A percentile compares a stretch with the other conserved stretches of the same genome.
These are phyloP conservation scores for Cerastis rubricosa DNA, from an alignment of 2,888 invertebrate species.

Conservation along the genomic window DNA sequence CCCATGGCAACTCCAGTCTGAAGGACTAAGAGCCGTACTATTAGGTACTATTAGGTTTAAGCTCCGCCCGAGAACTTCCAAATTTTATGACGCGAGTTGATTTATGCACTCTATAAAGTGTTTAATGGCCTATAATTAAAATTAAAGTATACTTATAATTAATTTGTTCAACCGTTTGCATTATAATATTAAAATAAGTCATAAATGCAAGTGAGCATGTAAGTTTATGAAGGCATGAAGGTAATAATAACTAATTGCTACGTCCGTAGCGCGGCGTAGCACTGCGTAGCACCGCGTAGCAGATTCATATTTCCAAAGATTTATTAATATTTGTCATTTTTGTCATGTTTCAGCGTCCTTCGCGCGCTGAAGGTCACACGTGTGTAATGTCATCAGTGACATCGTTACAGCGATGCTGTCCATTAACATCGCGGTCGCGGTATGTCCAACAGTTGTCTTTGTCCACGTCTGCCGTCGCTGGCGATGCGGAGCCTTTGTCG, in stretches of 20 bases:
- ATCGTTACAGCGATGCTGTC: not conserved
- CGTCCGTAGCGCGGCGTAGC: slow-evolving; percentile 30
- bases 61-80: slow-evolving; percentile 2
- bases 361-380: not conserved
- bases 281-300: slow-evolving; percentile 26
- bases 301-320: slow-evolving; percentile 18
- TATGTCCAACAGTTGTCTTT: slow-evolving; percentile 50
- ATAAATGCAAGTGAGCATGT: slow-evolving; percentile 51
- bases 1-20: not conserved
- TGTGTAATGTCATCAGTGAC: not conserved
- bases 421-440: slow-evolving; percentile 43
- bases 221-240: slow-evolving; percentile 38
- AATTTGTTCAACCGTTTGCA: slow-evolving; percentile 51
- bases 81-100: slow-evolving; percentile 25
- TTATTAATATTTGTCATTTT: not conserved
- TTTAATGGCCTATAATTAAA: slow-evolving; percentile 37
- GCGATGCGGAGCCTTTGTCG: slow-evolving; percentile 65
- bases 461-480: slow-evolving; percentile 44
- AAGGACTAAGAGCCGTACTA: not conserved
- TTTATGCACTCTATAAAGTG: slow-evolving; percentile 43
- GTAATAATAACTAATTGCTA: slow-evolving; percentile 42
- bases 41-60: not conserved
- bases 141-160: slow-evolving; percentile 44
- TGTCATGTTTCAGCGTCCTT: not conserved
- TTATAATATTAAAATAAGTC: slow-evolving; percentile 34